phyloP scores from a whole-genome alignment of 2,113 vertebrate species.

The Bos taurus region DNA sequence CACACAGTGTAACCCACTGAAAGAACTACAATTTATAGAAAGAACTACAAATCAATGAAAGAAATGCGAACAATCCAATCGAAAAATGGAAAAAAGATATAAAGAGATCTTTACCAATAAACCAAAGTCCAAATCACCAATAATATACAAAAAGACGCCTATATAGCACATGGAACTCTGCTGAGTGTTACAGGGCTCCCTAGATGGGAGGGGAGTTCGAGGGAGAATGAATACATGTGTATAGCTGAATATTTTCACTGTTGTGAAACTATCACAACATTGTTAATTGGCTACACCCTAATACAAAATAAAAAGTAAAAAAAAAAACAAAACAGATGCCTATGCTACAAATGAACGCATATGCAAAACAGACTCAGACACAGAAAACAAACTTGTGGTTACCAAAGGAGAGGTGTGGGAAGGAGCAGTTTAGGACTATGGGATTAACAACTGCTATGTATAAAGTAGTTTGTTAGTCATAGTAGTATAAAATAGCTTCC shows the following conservation, averaged over 20 bases:
- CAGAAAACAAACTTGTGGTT: background rate
- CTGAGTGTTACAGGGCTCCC: background rate
- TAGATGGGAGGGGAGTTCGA: background rate
- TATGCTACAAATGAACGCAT: background rate
- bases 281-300: background rate
- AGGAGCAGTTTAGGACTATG: background rate
- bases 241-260: background rate
- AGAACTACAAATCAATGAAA: conserved; percentile 19
- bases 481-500: background rate
- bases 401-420: background rate
- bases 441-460: background rate
- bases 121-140: background rate
- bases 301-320: background rate
- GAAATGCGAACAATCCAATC: background rate
- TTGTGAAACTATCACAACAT: background rate
- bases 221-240: background rate
- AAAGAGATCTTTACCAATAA: background rate
- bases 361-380: background rate
- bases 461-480: background rate
- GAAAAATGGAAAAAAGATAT: background rate
- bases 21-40: conserved; percentile 7
- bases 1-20: background rate
- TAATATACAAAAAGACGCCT: background rate
- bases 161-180: background rate
- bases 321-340: background rate